Conservation (phyloP, 2,888 invertebrate genomes). For the Adelphocoris suturalis region DNA sequence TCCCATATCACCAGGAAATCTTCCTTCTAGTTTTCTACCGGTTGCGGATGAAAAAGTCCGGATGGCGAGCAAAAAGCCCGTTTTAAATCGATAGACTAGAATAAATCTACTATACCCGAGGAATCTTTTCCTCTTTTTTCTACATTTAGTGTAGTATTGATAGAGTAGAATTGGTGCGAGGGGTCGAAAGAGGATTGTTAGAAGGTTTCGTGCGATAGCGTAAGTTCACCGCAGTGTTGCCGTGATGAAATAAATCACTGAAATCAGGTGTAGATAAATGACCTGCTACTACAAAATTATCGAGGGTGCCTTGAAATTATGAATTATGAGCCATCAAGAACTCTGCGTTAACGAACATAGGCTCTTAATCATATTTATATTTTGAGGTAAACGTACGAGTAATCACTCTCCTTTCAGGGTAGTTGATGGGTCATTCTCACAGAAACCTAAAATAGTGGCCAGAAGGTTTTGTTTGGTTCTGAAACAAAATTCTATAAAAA, state of each 20-base stretch:
- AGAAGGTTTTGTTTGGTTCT: too few species aligned
- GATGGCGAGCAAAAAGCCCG: neutral
- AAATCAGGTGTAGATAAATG: neutral
- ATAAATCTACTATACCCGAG: neutral
- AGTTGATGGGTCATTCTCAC: too few species aligned
- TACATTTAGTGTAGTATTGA: slow-evolving; percentile 11
- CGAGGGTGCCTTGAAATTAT: neutral
- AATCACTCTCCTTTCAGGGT: too few species aligned
- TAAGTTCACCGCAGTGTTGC: neutral
- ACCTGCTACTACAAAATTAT: neutral
- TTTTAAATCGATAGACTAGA: slow-evolving; percentile 9
- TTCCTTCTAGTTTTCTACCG: neutral
- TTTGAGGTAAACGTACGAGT: too few species aligned
- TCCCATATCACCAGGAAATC: slow-evolving; percentile 18
- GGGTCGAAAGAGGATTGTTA: neutral
- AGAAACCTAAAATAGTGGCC: too few species aligned
- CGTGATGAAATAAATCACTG: neutral
- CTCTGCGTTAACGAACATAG: neutral
- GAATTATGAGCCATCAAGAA: neutral
- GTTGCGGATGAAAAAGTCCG: slow-evolving; percentile 37
- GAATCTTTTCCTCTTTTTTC: neutral
- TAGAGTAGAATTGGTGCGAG: neutral
- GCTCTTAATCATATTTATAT: too few species aligned
- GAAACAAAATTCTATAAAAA: too few species aligned
- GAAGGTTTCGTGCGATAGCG: slow-evolving; percentile 16